These are phyloP conservation scores for Pollenia amentaria DNA, from an alignment of 2,888 invertebrate genomes.

Conservation along the genomic window DNA sequence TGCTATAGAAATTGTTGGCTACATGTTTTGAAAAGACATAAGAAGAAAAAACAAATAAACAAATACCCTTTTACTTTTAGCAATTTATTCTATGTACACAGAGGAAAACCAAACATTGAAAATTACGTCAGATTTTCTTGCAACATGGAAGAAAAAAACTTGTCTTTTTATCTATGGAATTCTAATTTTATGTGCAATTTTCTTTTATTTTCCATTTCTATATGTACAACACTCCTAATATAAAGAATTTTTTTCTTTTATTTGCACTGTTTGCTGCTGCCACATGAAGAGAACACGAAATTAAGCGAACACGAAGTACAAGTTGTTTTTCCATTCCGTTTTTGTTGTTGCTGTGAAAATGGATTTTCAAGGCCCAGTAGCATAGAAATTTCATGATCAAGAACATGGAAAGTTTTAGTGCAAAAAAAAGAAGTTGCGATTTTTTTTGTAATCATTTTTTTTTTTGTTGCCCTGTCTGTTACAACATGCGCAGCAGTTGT, in stretches of 20 bases:
- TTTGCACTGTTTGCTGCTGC: slow-evolving; percentile 25
- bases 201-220: slow-evolving; percentile 60
- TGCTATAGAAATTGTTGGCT: slow-evolving; percentile 51
- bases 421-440: slow-evolving; percentile 28
- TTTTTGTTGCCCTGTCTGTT: slow-evolving; percentile 36
- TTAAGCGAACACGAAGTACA: slow-evolving; percentile 55
- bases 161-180: slow-evolving; percentile 64
- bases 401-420: slow-evolving; percentile 82
- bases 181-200: slow-evolving; percentile 65
- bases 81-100: slow-evolving; percentile 26
- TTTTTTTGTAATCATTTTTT: neutral
- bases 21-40: slow-evolving; percentile 15
- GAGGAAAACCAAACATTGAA: slow-evolving; percentile 47
- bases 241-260: slow-evolving; percentile 40
- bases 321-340: slow-evolving; percentile 75
- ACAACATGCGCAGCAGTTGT: slow-evolving; percentile 54
- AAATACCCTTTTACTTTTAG: slow-evolving; percentile 74
- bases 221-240: slow-evolving; percentile 22
- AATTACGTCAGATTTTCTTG: slow-evolving; percentile 66
- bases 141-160: slow-evolving; percentile 28
- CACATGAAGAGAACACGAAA: slow-evolving; percentile 46
- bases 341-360: slow-evolving; percentile 74
- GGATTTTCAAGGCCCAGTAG: slow-evolving; percentile 83
- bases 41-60: slow-evolving; percentile 6
- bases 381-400: slow-evolving; percentile 84